Percentiles rank a stretch among this genome's conserved stretches.
Conservation (phyloP, 1,140 invertebrate genomes). For the Kradibia gibbosae region DNA sequence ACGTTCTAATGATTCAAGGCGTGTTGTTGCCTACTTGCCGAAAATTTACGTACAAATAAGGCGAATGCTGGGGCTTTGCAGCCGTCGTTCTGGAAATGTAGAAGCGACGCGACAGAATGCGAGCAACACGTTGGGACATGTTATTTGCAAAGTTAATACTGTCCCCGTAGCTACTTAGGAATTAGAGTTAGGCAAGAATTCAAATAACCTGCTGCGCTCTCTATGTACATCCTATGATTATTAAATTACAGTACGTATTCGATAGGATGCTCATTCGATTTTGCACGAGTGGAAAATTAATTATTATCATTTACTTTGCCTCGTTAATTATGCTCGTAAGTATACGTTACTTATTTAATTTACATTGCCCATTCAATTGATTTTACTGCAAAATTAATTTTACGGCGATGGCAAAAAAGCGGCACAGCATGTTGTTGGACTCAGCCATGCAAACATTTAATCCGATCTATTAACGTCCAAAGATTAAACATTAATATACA, state of each 20-base stretch:
- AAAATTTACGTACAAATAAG: constrained; percentile 23
- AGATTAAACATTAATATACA: no score
- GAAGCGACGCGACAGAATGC: background rate
- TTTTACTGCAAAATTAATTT: no score
- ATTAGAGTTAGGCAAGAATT: constrained; percentile 47
- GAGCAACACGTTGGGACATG: constrained; percentile 46
- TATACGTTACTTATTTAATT: no score
- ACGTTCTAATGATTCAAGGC: constrained; percentile 40
- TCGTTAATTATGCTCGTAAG: background rate
- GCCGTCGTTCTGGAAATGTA: background rate
- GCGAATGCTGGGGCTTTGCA: background rate
- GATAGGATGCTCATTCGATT: constrained; percentile 14
- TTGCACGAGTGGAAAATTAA: background rate
- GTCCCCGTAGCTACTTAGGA: constrained; percentile 43
- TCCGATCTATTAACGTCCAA: no score
- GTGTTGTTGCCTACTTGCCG: constrained; percentile 35
- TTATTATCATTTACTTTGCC: background rate
- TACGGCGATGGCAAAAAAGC: no score
- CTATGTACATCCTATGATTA: background rate
- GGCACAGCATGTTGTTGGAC: no score
- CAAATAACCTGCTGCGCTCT: constrained; percentile 28
- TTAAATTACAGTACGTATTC: constrained; percentile 4
- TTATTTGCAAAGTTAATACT: constrained; percentile 48
- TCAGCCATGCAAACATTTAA: no score
- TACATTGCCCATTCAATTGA: no score